phyloP scores from a whole-genome alignment of 2,888 invertebrate genomes.

The Dynastes tityus region DNA sequence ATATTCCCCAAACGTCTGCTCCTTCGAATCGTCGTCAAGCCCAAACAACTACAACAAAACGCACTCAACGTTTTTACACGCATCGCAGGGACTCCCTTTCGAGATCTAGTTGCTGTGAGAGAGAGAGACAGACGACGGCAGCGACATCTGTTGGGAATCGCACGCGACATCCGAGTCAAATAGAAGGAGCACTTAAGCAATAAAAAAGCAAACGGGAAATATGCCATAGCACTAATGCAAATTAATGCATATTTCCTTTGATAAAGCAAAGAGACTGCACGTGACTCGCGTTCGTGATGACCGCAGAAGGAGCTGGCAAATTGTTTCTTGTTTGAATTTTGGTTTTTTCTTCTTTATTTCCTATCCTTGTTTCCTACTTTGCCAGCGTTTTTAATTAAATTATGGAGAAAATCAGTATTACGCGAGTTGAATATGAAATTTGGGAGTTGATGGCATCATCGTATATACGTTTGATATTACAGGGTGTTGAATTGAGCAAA shows the following conservation, averaged over 20 bases:
- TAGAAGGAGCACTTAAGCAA: constrained; percentile 12
- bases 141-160: constrained; percentile 35
- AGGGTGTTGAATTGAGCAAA: no score
- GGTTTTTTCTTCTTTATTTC: background rate
- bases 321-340: background rate
- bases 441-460: background rate
- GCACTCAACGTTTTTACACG: constrained; percentile 35
- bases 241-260: constrained; percentile 39
- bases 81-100: background rate
- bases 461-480: no score
- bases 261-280: constrained; percentile 9
- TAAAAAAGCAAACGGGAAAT: constrained; percentile 2
- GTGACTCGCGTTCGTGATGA: constrained; percentile 9
- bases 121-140: background rate
- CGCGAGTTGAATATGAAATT: background rate
- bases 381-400: constrained; percentile 9
- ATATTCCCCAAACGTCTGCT: constrained; percentile 1
- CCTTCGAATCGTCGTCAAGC: background rate
- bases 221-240: constrained; percentile 25
- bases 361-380: background rate
- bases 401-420: background rate
- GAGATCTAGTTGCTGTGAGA: background rate
- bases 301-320: background rate
- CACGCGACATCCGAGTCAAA: constrained; percentile 36
- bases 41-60: constrained; percentile 38